Evolutionary conservation across 2,113 vertebrate genomes (phyloP).

Genomic region (Siniperca chuatsi): DNA sequence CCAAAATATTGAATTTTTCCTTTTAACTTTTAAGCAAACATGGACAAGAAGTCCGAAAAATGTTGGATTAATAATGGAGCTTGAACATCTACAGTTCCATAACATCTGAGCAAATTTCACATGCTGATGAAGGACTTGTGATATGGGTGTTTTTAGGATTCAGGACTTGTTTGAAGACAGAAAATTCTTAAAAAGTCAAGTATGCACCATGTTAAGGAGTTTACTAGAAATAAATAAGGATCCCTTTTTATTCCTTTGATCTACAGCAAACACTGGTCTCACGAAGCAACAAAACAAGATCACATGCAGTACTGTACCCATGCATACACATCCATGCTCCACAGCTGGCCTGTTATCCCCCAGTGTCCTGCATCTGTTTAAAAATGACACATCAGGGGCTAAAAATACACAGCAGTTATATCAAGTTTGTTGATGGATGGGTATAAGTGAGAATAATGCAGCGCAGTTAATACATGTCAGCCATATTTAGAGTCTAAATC

Average conservation of each 20-base stretch:
- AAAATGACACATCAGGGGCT: conserved; percentile 25
- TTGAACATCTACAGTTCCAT: not conserved
- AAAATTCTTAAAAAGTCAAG: not conserved
- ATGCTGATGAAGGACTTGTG: not conserved
- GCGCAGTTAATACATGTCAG: conserved; percentile 31
- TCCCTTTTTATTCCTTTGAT: no score
- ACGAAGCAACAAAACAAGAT: not conserved
- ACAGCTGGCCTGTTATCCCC: not conserved
- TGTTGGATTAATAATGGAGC: not conserved
- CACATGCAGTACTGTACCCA: not conserved
- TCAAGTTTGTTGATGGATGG: conserved; percentile 21
- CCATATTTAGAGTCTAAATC: conserved; percentile 13
- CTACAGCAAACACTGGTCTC: not conserved
- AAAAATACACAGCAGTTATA: conserved; percentile 36
- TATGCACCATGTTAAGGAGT: not conserved
- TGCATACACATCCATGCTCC: not conserved
- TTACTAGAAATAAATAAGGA: not conserved
- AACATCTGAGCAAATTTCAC: not conserved
- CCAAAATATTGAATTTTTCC: no score
- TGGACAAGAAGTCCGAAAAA: not conserved
- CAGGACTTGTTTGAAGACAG: not conserved
- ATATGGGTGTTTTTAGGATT: not conserved
- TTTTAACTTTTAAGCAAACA: not conserved
- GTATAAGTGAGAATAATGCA: conserved; percentile 46
- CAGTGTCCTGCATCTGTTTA: not conserved